Conservation (phyloP, 1,140 invertebrate genomes). For the Bombus superbus region DNA sequence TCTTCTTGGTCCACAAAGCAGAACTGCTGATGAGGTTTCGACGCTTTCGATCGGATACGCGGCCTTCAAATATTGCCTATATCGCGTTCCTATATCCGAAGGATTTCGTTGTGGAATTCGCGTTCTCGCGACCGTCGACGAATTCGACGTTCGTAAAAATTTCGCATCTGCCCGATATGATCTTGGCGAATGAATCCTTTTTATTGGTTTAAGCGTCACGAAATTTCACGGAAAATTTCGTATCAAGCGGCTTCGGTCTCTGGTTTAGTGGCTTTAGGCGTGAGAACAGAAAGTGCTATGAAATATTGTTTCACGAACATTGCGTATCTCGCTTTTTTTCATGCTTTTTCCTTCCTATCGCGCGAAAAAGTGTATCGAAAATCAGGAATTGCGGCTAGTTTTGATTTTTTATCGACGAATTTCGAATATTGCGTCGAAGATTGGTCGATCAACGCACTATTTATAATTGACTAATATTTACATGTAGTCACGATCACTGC, state of each 20-base stretch:
- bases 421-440: too few relatives aligned
- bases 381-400: too few relatives aligned
- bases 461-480: too few relatives aligned
- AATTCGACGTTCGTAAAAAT: neutral
- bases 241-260: neutral
- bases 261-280: neutral
- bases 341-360: neutral
- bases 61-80: slow-evolving; percentile 11
- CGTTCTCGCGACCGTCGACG: neutral
- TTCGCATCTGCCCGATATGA: neutral
- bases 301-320: neutral
- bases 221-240: neutral
- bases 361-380: neutral
- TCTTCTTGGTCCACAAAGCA: slow-evolving; percentile 43
- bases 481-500: too few relatives aligned
- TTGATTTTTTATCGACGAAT: too few relatives aligned
- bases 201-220: neutral
- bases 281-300: neutral
- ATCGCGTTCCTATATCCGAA: slow-evolving; percentile 17
- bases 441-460: too few relatives aligned
- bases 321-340: neutral
- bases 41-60: slow-evolving; percentile 47
- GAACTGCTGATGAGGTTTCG: slow-evolving; percentile 58
- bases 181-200: neutral
- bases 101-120: slow-evolving; percentile 38